Evolutionary conservation across 2,888 invertebrate genomes (phyloP).

Genomic region (Odontomyia ornata): DNA sequence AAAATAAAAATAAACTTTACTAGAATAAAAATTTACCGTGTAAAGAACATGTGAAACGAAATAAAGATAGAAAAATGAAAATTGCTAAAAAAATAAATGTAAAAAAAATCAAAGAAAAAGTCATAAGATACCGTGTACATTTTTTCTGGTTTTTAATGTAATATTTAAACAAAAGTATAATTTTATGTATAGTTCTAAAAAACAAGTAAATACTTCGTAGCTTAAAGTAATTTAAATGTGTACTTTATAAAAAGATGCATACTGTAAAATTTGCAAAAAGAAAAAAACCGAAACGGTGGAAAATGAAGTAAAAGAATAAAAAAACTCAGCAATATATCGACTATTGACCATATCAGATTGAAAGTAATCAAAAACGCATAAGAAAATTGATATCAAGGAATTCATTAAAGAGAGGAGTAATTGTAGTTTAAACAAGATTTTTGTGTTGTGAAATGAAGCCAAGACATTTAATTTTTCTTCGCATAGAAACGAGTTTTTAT

Average conservation of each 20-base stretch:
- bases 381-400: slow-evolving; percentile 9
- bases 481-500: background rate
- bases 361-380: slow-evolving; percentile 12
- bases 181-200: slow-evolving; percentile 32
- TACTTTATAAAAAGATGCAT: background rate
- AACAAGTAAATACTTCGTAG: slow-evolving; percentile 28
- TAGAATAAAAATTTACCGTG: slow-evolving; percentile 4
- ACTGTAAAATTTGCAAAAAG: slow-evolving; percentile 25
- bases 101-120: slow-evolving; percentile 8
- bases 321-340: slow-evolving; percentile 40
- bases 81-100: background rate
- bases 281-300: background rate
- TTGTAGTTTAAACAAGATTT: background rate
- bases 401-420: background rate
- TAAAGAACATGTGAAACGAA: slow-evolving; percentile 6
- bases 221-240: slow-evolving; percentile 34
- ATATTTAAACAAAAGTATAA: slow-evolving; percentile 3
- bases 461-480: background rate
- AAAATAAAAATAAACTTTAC: slow-evolving; percentile 2
- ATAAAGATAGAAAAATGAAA: background rate
- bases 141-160: slow-evolving; percentile 28
- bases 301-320: background rate
- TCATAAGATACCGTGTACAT: slow-evolving; percentile 30
- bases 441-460: background rate
- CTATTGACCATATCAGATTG: slow-evolving; percentile 38